These are phyloP conservation scores for Zaprionus taronus DNA, from an alignment of 1,140 invertebrate genomes.

Conservation along the genomic window DNA sequence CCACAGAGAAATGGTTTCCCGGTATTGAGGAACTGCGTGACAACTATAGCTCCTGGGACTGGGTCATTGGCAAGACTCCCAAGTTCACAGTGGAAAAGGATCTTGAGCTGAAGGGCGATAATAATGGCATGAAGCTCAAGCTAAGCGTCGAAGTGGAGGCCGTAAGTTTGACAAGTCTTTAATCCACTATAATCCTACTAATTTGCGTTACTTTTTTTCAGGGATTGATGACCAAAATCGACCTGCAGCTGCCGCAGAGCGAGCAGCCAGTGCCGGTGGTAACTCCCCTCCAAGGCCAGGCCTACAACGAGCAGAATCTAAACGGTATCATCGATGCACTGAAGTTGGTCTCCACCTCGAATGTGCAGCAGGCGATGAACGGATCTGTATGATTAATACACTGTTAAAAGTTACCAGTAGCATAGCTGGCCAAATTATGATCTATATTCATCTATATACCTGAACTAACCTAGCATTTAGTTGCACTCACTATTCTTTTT, in stretches of 20 bases:
- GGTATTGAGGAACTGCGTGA: slow-evolving; percentile 88
- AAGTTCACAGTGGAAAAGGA: slow-evolving; percentile 89
- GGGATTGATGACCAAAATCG: slow-evolving; percentile 77
- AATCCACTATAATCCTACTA: not conserved
- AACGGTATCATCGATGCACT: slow-evolving; percentile 76
- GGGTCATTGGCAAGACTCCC: slow-evolving; percentile 95
- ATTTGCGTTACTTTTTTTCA: slow-evolving; percentile 23
- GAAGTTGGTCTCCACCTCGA: slow-evolving; percentile 75
- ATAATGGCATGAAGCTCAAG: slow-evolving; percentile 70
- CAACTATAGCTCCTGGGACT: slow-evolving; percentile 92
- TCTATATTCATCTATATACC: slow-evolving; percentile 26
- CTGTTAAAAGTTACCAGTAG: slow-evolving; percentile 36
- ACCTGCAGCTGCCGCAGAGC: slow-evolving; percentile 66
- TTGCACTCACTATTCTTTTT: slow-evolving; percentile 29
- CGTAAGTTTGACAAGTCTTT: slow-evolving; percentile 40
- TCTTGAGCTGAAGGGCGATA: slow-evolving; percentile 72
- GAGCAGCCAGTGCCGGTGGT: slow-evolving; percentile 78
- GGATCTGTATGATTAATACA: slow-evolving; percentile 64
- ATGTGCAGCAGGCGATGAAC: slow-evolving; percentile 83
- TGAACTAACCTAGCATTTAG: slow-evolving; percentile 37
- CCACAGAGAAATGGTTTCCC: slow-evolving; percentile 94
- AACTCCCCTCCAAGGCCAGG: slow-evolving; percentile 69
- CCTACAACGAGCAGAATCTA: slow-evolving; percentile 78
- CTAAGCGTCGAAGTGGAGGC: slow-evolving; percentile 76
- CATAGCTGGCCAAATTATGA: slow-evolving; percentile 13